Evolutionary conservation across 1,140 invertebrate genomes (phyloP), one percentile per base, ranked within the genome.

Genomic region (Halesus radiatus): DNA sequence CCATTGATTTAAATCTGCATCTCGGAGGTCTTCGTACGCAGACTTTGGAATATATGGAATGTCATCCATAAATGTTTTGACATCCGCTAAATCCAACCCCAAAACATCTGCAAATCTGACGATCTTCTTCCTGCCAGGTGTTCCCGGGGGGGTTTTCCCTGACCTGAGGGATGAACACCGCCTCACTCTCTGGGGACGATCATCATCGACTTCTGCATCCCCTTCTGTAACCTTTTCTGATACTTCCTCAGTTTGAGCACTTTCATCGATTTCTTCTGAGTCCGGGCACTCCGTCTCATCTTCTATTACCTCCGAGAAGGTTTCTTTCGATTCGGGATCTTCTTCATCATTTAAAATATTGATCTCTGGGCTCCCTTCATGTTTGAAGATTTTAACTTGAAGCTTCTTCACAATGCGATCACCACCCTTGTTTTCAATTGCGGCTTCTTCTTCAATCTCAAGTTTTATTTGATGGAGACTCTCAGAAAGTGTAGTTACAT

Each of bases 41-140:
- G 95, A 97, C 85, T 93, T 94, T 0, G 96, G 96, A 84, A 98
- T 91, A 82, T 93, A 94, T 1, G 96, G 96, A 80, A 97, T 94
- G 88, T 97, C 96, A 85, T 97, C 96, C 80, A 97, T 89, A 87
- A 96, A 97, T 3, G 95, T 97, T 84, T 96, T 92, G 0, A 98
- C 94, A 84, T 96, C 96, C 13, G 96, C 96, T 80, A 99, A 89
- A 89, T 99, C 97, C 7, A 99, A 89, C 0, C 98, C 98, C 37
- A 99, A 88, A 1, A 96, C 96, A 85, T 99, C 98, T 0, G 97
- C 98, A 87, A 99, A 99, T 18, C 97, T 91, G 0, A 98, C 97
- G 50, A 98, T 98, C 88, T 98, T 99, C 87, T 98, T 98, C 0
- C 94, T 90, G 3, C 94, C 93, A 0, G 96, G 96, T 10, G 96